Percentiles rank a stretch among this genome's conserved stretches.
phyloP scores from a whole-genome alignment of 2,888 invertebrate species.

The Clitarchus hookeri region DNA sequence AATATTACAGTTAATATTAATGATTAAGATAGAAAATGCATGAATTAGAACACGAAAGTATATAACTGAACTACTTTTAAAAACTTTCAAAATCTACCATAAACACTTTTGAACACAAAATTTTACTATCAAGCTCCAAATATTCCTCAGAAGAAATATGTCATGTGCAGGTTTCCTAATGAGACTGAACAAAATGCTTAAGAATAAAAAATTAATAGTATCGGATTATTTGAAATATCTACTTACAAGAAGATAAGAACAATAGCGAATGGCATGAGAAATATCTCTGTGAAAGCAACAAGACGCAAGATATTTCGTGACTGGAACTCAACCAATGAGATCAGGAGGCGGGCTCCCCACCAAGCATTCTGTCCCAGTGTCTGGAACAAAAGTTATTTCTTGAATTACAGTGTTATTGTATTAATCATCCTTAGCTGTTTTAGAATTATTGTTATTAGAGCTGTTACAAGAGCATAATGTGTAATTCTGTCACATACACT shows the following conservation, averaged over 20 bases:
- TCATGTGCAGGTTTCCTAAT: conserved; percentile 18
- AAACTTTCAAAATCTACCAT: neutral
- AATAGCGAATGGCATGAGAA: conserved; percentile 61
- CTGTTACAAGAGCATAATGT: too few relatives aligned
- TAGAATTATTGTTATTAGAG: too few relatives aligned
- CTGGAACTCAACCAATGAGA: conserved; percentile 88
- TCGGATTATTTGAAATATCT: conserved; percentile 26
- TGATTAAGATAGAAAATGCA: too few relatives aligned
- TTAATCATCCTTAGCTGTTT: too few relatives aligned
- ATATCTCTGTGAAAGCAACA: conserved; percentile 91
- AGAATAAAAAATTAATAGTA: conserved; percentile 29
- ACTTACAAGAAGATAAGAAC: conserved; percentile 79
- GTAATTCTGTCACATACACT: too few relatives aligned
- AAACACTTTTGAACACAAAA: neutral
- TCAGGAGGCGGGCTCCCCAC: conserved; percentile 84
- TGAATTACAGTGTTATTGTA: too few relatives aligned
- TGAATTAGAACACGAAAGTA: too few relatives aligned
- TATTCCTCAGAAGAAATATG: neutral
- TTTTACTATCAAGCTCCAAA: too few relatives aligned
- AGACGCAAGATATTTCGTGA: conserved; percentile 87
- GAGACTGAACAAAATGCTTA: neutral
- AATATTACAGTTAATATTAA: too few relatives aligned
- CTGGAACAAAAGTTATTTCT: conserved; percentile 57
- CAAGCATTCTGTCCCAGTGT: conserved; percentile 88
- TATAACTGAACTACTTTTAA: too few relatives aligned